Percentiles rank a stretch among this genome's conserved stretches.
These are phyloP conservation scores for Melangyna quadrimaculata DNA, from an alignment of 2,888 invertebrate species.

Conservation along the genomic window DNA sequence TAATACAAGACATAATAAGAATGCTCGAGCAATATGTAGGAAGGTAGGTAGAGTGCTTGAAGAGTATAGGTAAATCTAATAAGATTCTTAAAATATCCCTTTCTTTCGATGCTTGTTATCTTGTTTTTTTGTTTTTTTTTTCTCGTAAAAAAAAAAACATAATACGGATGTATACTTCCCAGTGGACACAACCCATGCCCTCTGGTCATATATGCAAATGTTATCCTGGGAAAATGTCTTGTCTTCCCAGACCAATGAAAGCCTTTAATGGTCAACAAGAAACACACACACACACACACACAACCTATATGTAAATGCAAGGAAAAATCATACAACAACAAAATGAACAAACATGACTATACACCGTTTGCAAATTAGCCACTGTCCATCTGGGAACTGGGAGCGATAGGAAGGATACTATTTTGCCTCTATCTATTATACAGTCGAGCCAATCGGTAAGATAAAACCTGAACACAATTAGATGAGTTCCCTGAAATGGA, in stretches of 20 bases:
- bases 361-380: slow-evolving; percentile 70
- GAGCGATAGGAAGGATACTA: slow-evolving; percentile 49
- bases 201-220: slow-evolving; percentile 64
- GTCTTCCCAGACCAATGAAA: slow-evolving; percentile 69
- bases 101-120: slow-evolving; percentile 54
- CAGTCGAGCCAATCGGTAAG: slow-evolving; percentile 68
- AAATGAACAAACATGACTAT: slow-evolving; percentile 56
- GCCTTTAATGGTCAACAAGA: slow-evolving; percentile 61
- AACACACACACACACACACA: slow-evolving; percentile 8
- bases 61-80: slow-evolving; percentile 33
- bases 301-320: neutral
- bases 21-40: neutral
- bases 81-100: slow-evolving; percentile 68
- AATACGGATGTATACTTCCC: slow-evolving; percentile 51
- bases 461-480: slow-evolving; percentile 71
- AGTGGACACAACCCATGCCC: slow-evolving; percentile 61
- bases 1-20: slow-evolving; percentile 42
- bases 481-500: slow-evolving; percentile 69
- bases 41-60: slow-evolving; percentile 24
- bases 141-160: slow-evolving; percentile 13
- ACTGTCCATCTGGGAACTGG: slow-evolving; percentile 66
- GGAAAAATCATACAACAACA: slow-evolving; percentile 52
- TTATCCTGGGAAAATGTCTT: slow-evolving; percentile 69
- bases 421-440: slow-evolving; percentile 33
- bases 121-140: slow-evolving; percentile 18